Conservation (phyloP, 2,888 invertebrate genomes). For the Parochlus steinenii region DNA sequence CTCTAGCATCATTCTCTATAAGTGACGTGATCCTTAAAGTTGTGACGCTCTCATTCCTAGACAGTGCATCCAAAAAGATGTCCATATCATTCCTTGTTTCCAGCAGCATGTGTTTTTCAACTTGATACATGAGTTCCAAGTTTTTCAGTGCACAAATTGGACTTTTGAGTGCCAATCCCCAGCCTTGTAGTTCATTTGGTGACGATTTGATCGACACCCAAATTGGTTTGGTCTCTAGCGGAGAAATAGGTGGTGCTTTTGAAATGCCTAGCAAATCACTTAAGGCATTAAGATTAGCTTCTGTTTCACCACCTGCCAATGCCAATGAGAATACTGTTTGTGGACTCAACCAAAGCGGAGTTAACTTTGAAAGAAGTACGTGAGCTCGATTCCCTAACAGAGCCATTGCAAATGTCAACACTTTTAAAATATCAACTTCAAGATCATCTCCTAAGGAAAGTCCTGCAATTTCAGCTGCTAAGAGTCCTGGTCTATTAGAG, state of each 20-base stretch:
- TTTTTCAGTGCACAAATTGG: slow-evolving; percentile 32
- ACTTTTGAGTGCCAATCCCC: slow-evolving; percentile 33
- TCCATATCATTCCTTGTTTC: slow-evolving; percentile 28
- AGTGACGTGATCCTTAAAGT: slow-evolving; percentile 34
- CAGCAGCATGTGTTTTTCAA: slow-evolving; percentile 28
- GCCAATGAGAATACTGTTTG: slow-evolving; percentile 35
- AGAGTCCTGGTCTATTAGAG: slow-evolving; percentile 33
- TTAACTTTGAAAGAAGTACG: slow-evolving; percentile 32
- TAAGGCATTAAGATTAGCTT: slow-evolving; percentile 34
- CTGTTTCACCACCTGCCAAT: slow-evolving; percentile 35
- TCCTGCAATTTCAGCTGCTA: slow-evolving; percentile 31
- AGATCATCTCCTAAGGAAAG: slow-evolving; percentile 26
- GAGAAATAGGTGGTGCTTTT: slow-evolving; percentile 29
- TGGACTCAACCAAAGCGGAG: slow-evolving; percentile 34
- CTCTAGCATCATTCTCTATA: slow-evolving; percentile 35
- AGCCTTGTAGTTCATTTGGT: slow-evolving; percentile 33
- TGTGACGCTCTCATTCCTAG: slow-evolving; percentile 34
- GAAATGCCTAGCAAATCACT: slow-evolving; percentile 33
- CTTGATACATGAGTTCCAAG: slow-evolving; percentile 33
- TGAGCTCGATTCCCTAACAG: slow-evolving; percentile 34
- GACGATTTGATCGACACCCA: slow-evolving; percentile 30
- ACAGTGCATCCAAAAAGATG: slow-evolving; percentile 33
- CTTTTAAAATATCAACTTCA: slow-evolving; percentile 28
- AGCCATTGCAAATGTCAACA: slow-evolving; percentile 34
- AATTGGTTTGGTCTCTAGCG: slow-evolving; percentile 21